Evolutionary conservation across 2,113 vertebrate genomes (phyloP).

Genomic region (Beaufortia kweichowensis): DNA sequence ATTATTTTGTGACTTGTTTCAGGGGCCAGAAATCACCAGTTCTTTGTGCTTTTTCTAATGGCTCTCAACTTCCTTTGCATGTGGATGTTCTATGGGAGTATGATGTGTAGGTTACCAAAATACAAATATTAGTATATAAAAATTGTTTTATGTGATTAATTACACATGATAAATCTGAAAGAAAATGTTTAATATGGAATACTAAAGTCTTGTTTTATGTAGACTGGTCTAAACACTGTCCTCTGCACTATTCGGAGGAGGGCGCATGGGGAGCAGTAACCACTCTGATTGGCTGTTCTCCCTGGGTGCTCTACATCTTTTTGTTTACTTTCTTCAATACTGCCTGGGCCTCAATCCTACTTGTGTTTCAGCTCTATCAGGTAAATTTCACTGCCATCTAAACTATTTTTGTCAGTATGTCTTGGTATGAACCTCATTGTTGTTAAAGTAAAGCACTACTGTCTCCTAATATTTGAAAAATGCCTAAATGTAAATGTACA

Average conservation of each 20-base stretch:
- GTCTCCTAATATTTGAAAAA: too few species aligned
- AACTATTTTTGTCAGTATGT: neutral
- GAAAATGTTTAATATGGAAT: neutral
- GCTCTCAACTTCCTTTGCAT: slow-evolving; percentile 73
- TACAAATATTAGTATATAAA: neutral
- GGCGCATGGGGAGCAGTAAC: slow-evolving; percentile 76
- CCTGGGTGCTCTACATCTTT: slow-evolving; percentile 86
- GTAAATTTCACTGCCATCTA: slow-evolving; percentile 63
- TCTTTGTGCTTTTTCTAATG: slow-evolving; percentile 84
- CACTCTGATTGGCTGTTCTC: slow-evolving; percentile 78
- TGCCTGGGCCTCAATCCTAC: slow-evolving; percentile 76
- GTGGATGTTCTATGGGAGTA: slow-evolving; percentile 82
- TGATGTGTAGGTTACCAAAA: slow-evolving; percentile 80
- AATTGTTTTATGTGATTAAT: too few species aligned
- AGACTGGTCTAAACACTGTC: slow-evolving; percentile 87
- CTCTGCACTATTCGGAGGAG: slow-evolving; percentile 71
- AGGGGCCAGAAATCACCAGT: slow-evolving; percentile 91
- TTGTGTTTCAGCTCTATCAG: slow-evolving; percentile 89
- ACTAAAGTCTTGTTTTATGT: slow-evolving; percentile 15
- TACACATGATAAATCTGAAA: too few species aligned
- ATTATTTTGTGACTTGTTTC: neutral
- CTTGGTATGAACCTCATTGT: too few species aligned
- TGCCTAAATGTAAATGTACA: too few species aligned
- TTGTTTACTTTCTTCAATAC: slow-evolving; percentile 77
- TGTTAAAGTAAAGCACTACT: too few species aligned